These are phyloP conservation scores for Lutraria lutraria DNA, from an alignment of 2,888 invertebrate species.

Conservation along the genomic window DNA sequence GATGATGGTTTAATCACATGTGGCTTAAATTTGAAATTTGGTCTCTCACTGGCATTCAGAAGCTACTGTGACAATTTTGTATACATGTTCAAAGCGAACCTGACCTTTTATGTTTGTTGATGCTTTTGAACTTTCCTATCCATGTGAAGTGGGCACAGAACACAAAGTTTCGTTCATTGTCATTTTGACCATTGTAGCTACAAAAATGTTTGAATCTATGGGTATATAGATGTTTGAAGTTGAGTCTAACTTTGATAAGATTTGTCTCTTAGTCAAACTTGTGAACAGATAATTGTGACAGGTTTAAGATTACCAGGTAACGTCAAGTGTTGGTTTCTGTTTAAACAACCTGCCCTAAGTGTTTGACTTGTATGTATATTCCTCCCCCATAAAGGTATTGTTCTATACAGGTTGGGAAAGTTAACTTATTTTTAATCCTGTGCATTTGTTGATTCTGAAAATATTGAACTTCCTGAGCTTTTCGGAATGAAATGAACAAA, in stretches of 20 bases:
- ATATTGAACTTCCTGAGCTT: too few relatives aligned
- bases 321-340: constrained; percentile 15
- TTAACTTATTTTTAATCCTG: too few relatives aligned
- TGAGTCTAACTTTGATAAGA: neutral
- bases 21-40: neutral
- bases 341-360: neutral
- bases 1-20: neutral
- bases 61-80: neutral
- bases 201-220: neutral
- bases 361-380: constrained; percentile 5
- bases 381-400: neutral
- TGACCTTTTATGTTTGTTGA: neutral
- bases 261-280: neutral
- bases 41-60: neutral
- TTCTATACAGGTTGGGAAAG: too few relatives aligned
- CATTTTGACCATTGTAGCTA: constrained; percentile 4
- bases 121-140: neutral
- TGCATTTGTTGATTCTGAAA: too few relatives aligned
- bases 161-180: neutral
- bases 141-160: neutral
- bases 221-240: neutral
- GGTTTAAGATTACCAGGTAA: neutral
- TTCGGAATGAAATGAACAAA: too few relatives aligned
- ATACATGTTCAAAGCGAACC: neutral
- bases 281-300: neutral